Evolutionary conservation across 2,797 vertebrate species (phyloP).

Genomic region (Pseudochirops cupreus): DNA sequence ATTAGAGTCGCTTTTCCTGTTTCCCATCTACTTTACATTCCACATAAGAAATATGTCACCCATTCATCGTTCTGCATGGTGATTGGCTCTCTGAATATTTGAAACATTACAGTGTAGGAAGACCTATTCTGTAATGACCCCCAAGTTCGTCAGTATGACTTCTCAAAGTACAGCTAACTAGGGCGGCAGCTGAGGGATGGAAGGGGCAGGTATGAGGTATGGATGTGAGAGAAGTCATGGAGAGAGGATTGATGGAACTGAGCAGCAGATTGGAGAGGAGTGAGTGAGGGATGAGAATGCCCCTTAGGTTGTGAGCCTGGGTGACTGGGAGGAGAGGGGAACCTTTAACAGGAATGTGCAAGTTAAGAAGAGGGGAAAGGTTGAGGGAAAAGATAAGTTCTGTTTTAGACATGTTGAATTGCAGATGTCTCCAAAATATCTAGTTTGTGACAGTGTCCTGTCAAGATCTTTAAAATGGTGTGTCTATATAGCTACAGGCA

Average conservation of each 20-base stretch:
- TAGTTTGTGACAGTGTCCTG: not conserved
- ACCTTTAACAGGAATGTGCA: not conserved
- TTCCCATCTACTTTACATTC: not conserved
- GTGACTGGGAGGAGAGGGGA: too few relatives aligned
- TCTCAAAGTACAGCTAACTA: not conserved
- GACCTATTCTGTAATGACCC: not conserved
- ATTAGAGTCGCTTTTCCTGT: not conserved
- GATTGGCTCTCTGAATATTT: not conserved
- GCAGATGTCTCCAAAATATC: not conserved
- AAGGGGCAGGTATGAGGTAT: not conserved
- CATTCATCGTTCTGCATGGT: not conserved
- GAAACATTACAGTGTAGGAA: not conserved
- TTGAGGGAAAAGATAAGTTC: not conserved
- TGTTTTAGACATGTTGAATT: not conserved
- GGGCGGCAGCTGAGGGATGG: not conserved
- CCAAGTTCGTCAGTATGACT: not conserved
- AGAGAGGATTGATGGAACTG: not conserved
- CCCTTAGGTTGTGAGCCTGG: not conserved
- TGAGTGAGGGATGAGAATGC: not conserved
- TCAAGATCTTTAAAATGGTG: not conserved
- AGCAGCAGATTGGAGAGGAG: not conserved
- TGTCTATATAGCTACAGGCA: not conserved
- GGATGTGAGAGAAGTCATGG: not conserved
- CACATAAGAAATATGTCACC: not conserved
- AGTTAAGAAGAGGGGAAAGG: not conserved